Percentiles rank a stretch among this genome's conserved stretches.
Conservation (phyloP, 23 tunicate genomes). For the Styela plicata region DNA sequence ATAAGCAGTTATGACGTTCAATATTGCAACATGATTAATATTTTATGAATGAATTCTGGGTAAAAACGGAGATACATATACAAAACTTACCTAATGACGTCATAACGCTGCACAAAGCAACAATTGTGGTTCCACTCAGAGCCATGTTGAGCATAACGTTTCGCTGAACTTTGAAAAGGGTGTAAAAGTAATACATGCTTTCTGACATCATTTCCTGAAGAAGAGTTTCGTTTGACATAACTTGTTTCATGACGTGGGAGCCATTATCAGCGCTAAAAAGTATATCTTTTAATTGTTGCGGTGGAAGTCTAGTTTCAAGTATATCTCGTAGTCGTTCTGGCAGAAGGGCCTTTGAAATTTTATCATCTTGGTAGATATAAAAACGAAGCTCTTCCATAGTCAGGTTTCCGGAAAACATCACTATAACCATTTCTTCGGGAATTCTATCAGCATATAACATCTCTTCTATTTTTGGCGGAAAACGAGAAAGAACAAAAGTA, state of each 20-base stretch:
- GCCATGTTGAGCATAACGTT: constrained; percentile 54
- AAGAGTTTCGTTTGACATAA: constrained; percentile 29
- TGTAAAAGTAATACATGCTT: constrained; percentile 61
- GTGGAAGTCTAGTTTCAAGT: constrained; percentile 54
- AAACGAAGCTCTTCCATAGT: constrained; percentile 26
- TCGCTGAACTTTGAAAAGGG: constrained; percentile 47
- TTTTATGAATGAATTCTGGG: no score
- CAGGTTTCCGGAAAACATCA: constrained; percentile 34
- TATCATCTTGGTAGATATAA: constrained; percentile 45
- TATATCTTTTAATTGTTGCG: constrained; percentile 36
- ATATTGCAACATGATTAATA: no score
- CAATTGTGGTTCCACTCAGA: constrained; percentile 43
- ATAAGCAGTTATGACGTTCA: no score
- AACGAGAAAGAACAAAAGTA: constrained; percentile 43
- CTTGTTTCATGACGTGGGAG: constrained; percentile 25
- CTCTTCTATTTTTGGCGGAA: constrained; percentile 27
- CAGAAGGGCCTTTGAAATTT: constrained; percentile 34
- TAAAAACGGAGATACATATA: no score
- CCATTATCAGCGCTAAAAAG: constrained; percentile 49
- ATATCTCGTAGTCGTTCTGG: constrained; percentile 44
- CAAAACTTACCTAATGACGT: constrained; percentile 62
- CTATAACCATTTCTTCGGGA: constrained; percentile 52
- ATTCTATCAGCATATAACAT: constrained; percentile 39
- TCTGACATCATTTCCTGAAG: constrained; percentile 65
- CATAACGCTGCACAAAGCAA: constrained; percentile 68